phyloP scores from a whole-genome alignment of 2,797 vertebrate genomes.

The Chromobotia macracanthus region DNA sequence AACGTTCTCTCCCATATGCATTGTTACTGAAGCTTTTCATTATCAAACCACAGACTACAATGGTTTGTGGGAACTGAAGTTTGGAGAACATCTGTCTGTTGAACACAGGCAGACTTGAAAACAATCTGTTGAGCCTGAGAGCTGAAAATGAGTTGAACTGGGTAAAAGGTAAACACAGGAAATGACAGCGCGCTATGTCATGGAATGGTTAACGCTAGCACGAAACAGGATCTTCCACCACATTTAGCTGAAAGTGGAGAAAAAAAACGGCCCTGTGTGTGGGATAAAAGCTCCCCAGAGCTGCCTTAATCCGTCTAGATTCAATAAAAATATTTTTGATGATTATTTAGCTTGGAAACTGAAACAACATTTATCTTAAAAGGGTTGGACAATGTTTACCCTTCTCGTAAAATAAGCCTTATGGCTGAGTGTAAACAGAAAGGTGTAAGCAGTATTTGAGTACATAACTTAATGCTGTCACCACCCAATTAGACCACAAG shows the following conservation, averaged over 20 bases:
- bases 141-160: background rate
- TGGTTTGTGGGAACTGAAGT: conserved; percentile 40
- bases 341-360: background rate
- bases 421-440: background rate
- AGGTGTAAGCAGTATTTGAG: conserved; percentile 7
- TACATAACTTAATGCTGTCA: background rate
- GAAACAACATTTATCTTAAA: background rate
- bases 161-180: conserved; percentile 15
- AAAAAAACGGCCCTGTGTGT: background rate
- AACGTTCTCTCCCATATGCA: conserved; percentile 22
- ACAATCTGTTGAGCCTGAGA: conserved; percentile 1
- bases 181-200: background rate
- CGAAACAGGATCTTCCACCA: background rate
- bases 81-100: conserved; percentile 39
- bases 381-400: background rate
- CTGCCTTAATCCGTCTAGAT: background rate
- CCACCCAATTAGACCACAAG: background rate
- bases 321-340: background rate
- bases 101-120: conserved; percentile 1
- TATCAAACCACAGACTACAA: conserved; percentile 41
- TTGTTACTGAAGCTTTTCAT: conserved; percentile 31
- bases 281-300: too few species aligned
- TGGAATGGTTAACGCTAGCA: background rate
- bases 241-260: background rate
- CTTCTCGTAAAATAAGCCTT: background rate